Evolutionary conservation across 2,113 vertebrate species (phyloP).

Genomic region (Helogale parvula): DNA sequence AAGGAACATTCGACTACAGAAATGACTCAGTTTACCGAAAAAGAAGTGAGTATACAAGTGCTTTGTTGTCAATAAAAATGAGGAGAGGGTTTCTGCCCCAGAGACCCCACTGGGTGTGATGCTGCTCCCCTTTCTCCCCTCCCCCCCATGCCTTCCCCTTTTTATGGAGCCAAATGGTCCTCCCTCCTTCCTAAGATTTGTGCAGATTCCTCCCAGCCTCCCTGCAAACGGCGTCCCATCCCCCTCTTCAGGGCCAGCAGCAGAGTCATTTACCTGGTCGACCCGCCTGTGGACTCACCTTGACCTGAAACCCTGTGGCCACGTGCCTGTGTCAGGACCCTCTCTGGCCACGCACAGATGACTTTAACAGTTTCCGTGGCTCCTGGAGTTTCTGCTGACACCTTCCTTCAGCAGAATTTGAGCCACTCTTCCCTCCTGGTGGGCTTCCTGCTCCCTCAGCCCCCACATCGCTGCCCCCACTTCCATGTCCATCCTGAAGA

Average conservation of each 20-base stretch:
- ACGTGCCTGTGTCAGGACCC: accelerated
- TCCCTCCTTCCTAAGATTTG: neutral
- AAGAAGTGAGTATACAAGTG: neutral
- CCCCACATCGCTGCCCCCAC: accelerated
- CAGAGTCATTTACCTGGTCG: accelerated
- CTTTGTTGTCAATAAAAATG: too few relatives aligned
- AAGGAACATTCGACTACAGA: too few relatives aligned
- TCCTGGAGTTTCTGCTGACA: accelerated
- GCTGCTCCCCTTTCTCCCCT: accelerated
- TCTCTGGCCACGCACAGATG: accelerated
- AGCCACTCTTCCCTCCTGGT: accelerated
- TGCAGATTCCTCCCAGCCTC: neutral
- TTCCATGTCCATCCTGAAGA: accelerated
- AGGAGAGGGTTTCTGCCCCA: neutral
- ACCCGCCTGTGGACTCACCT: accelerated
- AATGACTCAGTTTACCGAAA: neutral
- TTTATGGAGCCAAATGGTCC: neutral
- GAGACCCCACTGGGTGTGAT: accelerated
- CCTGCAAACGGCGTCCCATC: accelerated
- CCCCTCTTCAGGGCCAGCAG: accelerated
- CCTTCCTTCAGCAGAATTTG: neutral
- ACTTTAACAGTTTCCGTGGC: accelerated
- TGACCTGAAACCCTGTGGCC: accelerated
- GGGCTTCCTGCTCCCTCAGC: neutral
- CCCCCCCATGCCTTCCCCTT: neutral